phyloP scores from a whole-genome alignment of 1,140 invertebrate genomes.

The Zophobas atratus region DNA sequence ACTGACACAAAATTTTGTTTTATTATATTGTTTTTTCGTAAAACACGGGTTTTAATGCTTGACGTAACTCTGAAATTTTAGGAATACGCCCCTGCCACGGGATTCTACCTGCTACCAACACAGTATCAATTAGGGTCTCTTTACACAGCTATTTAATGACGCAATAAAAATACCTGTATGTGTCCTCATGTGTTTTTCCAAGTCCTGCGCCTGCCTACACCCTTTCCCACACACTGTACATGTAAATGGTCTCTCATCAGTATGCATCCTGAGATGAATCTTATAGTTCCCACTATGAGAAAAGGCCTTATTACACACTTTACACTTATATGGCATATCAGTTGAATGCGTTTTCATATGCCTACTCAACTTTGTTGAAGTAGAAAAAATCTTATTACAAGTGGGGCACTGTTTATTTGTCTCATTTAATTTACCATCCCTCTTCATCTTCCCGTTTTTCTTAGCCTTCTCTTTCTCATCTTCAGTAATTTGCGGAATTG shows the following conservation, averaged over 20 bases:
- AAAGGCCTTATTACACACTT: conserved; percentile 79
- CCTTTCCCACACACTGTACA: conserved; percentile 75
- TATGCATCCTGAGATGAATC: conserved; percentile 75
- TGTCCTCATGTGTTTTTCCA: conserved; percentile 73
- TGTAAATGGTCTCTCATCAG: conserved; percentile 74
- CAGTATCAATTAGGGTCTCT: too few species aligned
- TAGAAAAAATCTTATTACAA: conserved; percentile 73
- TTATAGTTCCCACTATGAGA: conserved; percentile 76
- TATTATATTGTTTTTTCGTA: too few species aligned
- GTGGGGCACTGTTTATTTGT: conserved; percentile 70
- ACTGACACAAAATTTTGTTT: too few species aligned
- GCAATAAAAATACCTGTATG: conserved; percentile 68
- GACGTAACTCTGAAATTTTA: too few species aligned
- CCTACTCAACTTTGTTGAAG: conserved; percentile 72
- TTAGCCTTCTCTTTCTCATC: conserved; percentile 55
- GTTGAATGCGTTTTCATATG: conserved; percentile 77
- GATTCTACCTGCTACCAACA: too few species aligned
- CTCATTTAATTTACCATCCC: conserved; percentile 51
- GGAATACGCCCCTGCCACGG: too few species aligned
- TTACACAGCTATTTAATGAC: not conserved
- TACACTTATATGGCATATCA: conserved; percentile 81
- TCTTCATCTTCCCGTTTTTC: conserved; percentile 54
- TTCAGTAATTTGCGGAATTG: conserved; percentile 19
- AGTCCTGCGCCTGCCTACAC: conserved; percentile 72
- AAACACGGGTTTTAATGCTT: too few species aligned